These are phyloP conservation scores for Cancer borealis DNA, from an alignment of 2,888 invertebrate genomes.

Conservation along the genomic window DNA sequence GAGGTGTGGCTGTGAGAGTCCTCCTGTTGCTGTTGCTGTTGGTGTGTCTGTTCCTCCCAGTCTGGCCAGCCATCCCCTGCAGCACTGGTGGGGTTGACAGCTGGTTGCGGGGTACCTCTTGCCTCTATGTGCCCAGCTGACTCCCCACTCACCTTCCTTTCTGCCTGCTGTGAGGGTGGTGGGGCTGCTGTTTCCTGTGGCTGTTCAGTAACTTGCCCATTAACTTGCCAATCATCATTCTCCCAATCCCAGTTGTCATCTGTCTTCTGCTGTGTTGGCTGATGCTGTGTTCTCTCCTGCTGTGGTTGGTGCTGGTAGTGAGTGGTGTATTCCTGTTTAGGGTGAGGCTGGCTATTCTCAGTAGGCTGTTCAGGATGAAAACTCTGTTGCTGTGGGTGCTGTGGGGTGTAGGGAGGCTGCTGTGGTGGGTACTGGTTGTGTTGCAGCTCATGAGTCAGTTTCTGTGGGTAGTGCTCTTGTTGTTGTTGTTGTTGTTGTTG, in stretches of 20 bases:
- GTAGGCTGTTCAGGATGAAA: background rate
- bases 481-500: conserved; percentile 37
- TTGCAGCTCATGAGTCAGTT: conserved; percentile 1
- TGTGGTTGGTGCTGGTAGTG: background rate
- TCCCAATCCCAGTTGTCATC: conserved; percentile 71
- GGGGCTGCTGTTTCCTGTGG: conserved; percentile 31
- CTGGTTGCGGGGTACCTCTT: background rate
- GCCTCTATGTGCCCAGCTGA: background rate
- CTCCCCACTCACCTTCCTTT: conserved; percentile 11
- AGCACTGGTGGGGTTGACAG: conserved; percentile 19
- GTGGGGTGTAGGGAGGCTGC: conserved; percentile 13
- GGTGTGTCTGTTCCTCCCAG: conserved; percentile 48
- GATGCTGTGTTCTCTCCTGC: background rate
- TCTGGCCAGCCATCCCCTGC: conserved; percentile 66
- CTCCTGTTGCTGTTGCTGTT: conserved; percentile 28
- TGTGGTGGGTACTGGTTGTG: conserved; percentile 24
- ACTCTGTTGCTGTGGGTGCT: conserved; percentile 29
- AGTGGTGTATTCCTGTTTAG: background rate
- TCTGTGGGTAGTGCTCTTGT: background rate
- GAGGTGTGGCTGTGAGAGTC: background rate
- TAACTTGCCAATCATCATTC: conserved; percentile 67
- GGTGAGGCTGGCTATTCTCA: background rate
- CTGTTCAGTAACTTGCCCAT: conserved; percentile 53
- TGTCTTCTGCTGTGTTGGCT: conserved; percentile 42
- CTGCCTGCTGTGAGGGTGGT: background rate